Evolutionary conservation across 1,140 invertebrate genomes (phyloP), one percentile per base, ranked within the genome.

Genomic region (Lordiphosa stackelbergi): DNA sequence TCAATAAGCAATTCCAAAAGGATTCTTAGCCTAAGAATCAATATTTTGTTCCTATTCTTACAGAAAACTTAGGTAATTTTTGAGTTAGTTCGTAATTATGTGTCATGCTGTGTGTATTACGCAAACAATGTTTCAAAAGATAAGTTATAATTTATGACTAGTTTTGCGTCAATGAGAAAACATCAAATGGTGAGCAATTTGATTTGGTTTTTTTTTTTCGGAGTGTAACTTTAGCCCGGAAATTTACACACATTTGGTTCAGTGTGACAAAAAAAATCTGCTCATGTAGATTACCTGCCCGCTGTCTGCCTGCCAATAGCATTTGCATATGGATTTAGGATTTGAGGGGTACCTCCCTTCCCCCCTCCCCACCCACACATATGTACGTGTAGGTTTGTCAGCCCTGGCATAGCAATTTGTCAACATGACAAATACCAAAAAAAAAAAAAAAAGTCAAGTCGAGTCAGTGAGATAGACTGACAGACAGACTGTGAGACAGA

Each of bases 261-360:
- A 34, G 24, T 43, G 13, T 9, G 24, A 53, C 38, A 52, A 54
- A 42, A 64, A 52, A 62, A 71, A 62, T 53, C 66, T 66, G 71
- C 40, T 56, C 61, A 71, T 77, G 72, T 66, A 74, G 66, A 74
- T 75, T 74, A 74, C 71, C 71, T 69, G 72, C 40, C 28, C 53
- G 71, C 70, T 64, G 65, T 47, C 64, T 48, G 58, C 64, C 64
- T 69, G 64, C 48, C 69, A 72, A 53, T 72, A 58, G 57, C 70
- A 73, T 73, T 73, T 73, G 69, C 69, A 72, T 72, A 72, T 73
- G 69, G 62, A 66, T 72, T 72, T 57, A 61, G 69, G 52, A 72
- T 64, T 71, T 66, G 64, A 51, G 64, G 53, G 64, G 46, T 64
- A 19, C 53, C 40, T 2, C 52, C 16, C 24, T 40, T 6, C 19